Conservation (phyloP, 2,888 invertebrate genomes). For the Troglohyphantes excavatus region DNA sequence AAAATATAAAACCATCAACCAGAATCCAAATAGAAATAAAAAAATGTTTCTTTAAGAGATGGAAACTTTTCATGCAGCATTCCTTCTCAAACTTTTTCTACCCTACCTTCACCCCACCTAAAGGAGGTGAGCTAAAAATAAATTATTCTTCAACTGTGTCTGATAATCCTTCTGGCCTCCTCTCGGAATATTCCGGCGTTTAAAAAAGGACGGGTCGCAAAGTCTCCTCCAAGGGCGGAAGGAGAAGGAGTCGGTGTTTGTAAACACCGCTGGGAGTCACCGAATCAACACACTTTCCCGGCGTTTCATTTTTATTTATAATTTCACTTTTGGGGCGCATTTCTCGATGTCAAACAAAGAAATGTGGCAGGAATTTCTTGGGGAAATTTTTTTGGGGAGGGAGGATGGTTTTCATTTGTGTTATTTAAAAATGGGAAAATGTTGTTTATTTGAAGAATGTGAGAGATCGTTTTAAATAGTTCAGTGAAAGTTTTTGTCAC, state of each 20-base stretch:
- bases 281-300: conserved; percentile 30
- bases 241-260: conserved; percentile 18
- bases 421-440: too few species aligned
- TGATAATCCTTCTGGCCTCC: conserved; percentile 33
- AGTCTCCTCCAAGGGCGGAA: background rate
- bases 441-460: too few species aligned
- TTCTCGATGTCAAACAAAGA: background rate
- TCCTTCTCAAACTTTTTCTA: background rate
- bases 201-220: background rate
- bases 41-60: conserved; percentile 3
- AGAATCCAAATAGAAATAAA: background rate
- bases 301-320: background rate
- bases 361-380: too few species aligned
- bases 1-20: background rate
- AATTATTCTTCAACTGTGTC: conserved; percentile 7
- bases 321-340: conserved; percentile 19
- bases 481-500: too few species aligned
- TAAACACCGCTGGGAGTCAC: conserved; percentile 18
- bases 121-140: conserved; percentile 34
- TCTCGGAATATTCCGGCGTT: background rate
- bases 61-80: background rate
- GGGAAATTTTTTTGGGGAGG: too few species aligned
- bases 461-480: too few species aligned
- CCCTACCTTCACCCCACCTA: conserved; percentile 17
- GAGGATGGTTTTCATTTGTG: too few species aligned